Conservation (phyloP, 2,113 vertebrate genomes). For the Etheostoma spectabile region DNA sequence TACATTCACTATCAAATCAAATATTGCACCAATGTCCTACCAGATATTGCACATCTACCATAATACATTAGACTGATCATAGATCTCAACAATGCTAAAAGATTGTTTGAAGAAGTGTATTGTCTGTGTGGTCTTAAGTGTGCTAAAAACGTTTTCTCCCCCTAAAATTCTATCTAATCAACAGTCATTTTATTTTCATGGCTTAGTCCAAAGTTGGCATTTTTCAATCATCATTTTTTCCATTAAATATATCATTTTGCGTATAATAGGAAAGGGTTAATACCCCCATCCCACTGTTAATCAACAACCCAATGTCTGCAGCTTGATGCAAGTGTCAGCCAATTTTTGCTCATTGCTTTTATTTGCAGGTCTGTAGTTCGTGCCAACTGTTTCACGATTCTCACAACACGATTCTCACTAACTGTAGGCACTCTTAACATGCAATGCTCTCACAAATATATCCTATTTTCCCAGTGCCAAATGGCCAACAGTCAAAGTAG, state of each 20-base stretch:
- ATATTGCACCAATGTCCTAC: too few species aligned
- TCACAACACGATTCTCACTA: neutral
- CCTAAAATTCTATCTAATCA: neutral
- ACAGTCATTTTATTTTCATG: neutral
- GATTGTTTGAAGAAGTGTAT: neutral
- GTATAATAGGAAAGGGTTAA: neutral
- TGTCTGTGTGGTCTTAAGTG: neutral
- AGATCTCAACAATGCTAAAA: neutral
- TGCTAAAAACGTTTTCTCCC: neutral
- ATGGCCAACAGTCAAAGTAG: neutral
- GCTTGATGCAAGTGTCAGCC: neutral
- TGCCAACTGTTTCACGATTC: neutral
- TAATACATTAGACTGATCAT: neutral
- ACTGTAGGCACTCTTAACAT: too few species aligned
- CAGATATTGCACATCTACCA: too few species aligned
- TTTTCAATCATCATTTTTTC: neutral
- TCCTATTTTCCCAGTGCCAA: neutral
- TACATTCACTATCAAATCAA: too few species aligned
- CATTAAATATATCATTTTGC: neutral
- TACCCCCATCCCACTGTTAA: neutral
- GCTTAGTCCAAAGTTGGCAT: neutral
- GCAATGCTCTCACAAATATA: neutral
- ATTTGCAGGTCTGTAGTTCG: neutral
- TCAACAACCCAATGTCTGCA: neutral
- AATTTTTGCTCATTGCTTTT: neutral